Evolutionary conservation across 2,888 invertebrate species (phyloP), one percentile per base, ranked within the genome.

Genomic region (Sarcophaga rosellei): DNA sequence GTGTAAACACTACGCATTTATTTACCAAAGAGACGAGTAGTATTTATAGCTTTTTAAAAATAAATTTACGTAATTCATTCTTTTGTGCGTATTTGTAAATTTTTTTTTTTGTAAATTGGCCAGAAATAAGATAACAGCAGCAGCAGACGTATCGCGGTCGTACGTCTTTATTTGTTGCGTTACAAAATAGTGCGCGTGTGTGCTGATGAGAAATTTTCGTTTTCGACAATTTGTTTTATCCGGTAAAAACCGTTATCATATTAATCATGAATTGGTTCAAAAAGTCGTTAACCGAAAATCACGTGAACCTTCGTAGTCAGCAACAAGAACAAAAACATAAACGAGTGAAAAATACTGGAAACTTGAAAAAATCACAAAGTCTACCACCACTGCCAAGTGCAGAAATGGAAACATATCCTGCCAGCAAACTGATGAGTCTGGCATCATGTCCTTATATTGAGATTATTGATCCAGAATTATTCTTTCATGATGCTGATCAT

Each of bases 221-320:
- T 95, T 95, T 92, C 95, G 94, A 88, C 94, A 95, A 91, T 95
- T 95, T 92, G 94, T 95, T 89, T 94, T 94, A 93, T 95, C 95
- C 94, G 95, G 95, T 88, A 94, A 93, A 91, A 95, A 95, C 94
- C 95, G 95, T 94, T 94, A 91, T 90, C 94, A 92, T 75, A 95
- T 95, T 89, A 92, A 94, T 89, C 93, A 95, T 95, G 95, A 95
- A 93, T 91, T 95, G 95, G 95, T 95, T 94, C 95, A 95, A 92
- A 95, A 95, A 93, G 94, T 95, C 94, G 94, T 95, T 94, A 94
- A 94, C 85, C 93, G 94, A 91, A 95, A 94, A 91, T 92, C 93
- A 88, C 94, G 95, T 79, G 94, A 95, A 90, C 92, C 93, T 6
- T 89, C 90, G 86, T 90, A 90, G 53, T 62, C 84, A 80, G 35